Base-by-base conservation (phyloP, 2,888 invertebrate genomes). In the Choreutis nemorana region DNA sequence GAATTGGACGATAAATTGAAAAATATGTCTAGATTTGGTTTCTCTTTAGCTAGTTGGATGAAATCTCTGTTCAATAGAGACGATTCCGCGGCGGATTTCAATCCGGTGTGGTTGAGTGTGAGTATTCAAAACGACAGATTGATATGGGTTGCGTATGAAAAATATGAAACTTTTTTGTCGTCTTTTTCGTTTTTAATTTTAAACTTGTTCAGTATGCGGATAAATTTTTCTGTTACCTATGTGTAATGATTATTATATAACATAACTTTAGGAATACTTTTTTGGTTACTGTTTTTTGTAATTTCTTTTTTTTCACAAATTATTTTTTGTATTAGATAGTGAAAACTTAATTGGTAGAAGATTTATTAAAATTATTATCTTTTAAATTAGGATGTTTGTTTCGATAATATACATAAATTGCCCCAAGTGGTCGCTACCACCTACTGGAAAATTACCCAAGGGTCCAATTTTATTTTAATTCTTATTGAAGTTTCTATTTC, bases 31-130 rank as follows among this genome's bases (percentile, higher is more conserved):
- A 58, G 48, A 26, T 52, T 64, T 3, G 65, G 67, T 0, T 54
- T 52, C 21, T 54, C 66, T 0, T 42, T 73, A 0, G 44, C 60
- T 0, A 55, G 45, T 8, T 71, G 72, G 70, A 71, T 78, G 68
- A 65, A 63, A 23, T 31, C 52, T 2, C 29, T 78, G 0, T 75
- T 78, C 32, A 73, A 71, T 32, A 60, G 42, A 16, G 56, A 54
- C 4, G 40, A 35, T 0, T 39, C 38, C 0, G 38, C 40, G 5
- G 57, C 62, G 23, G 58, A 60, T 3, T 73, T 73, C 11, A 55
- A 60, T 8, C 63, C 78, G 0, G 63, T 57, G n/a, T 67, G 68
- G 70, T 42, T 68, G 32, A 60, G 58, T 29, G 77, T 75, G 49
- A 70, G 77, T 60, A n/a, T n/a, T n/a, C n/a, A n/a, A 5, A 22